phyloP scores from a whole-genome alignment of 2,113 vertebrate genomes.

The Dolichotis patagonum region DNA sequence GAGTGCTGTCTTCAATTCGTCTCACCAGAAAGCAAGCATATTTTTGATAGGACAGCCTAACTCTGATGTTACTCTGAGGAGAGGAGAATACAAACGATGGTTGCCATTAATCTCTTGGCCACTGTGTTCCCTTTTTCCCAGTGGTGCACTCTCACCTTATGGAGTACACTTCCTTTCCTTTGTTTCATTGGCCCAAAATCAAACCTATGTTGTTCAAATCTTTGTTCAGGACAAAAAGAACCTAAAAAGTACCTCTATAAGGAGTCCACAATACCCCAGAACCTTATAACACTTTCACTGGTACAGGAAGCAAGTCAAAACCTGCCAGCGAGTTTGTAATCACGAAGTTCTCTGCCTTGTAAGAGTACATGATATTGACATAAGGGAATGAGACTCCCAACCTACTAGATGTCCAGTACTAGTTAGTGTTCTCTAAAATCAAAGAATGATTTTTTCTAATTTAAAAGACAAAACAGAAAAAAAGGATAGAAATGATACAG shows the following conservation, averaged over 20 bases:
- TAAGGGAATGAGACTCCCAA: too few species aligned
- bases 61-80: background rate
- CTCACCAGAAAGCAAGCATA: background rate
- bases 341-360: fast-evolving
- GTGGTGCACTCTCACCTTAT: background rate
- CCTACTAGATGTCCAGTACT: too few species aligned
- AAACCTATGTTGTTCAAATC: background rate
- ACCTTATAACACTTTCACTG: background rate
- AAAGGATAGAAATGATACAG: too few species aligned
- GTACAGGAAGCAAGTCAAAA: background rate
- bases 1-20: background rate
- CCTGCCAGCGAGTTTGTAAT: too few species aligned
- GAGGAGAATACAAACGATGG: background rate
- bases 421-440: too few species aligned
- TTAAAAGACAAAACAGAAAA: too few species aligned
- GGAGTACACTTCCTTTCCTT: background rate
- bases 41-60: background rate
- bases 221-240: background rate
- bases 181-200: background rate
- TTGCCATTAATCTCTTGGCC: background rate
- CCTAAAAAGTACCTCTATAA: background rate
- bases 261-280: background rate
- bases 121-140: background rate
- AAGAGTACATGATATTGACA: background rate
- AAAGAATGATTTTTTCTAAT: too few species aligned